A percentile compares a stretch with the other conserved stretches of the same genome.
phyloP scores from a whole-genome alignment of 2,113 vertebrate species.

The Thymallus thymallus region DNA sequence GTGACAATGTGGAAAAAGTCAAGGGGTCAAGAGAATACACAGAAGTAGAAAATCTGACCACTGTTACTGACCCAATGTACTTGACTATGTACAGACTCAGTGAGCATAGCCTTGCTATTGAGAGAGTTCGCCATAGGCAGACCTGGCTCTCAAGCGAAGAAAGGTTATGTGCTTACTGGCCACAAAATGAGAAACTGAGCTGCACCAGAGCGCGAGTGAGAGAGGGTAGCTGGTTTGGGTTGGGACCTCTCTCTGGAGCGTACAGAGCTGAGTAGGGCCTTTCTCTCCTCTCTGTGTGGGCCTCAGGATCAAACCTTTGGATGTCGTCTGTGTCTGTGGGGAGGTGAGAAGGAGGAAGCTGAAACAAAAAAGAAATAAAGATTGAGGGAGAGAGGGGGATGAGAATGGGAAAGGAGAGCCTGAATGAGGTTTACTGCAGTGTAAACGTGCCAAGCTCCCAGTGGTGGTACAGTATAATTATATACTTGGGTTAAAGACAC shows the following conservation, averaged over 20 bases:
- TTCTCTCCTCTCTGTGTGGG: conserved; percentile 10
- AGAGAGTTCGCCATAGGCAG: too few relatives aligned
- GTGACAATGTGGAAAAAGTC: too few relatives aligned
- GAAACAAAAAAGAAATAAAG: conserved; percentile 17
- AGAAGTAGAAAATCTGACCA: too few relatives aligned
- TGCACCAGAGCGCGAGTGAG: background rate
- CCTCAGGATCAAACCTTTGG: background rate
- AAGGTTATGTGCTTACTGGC: background rate
- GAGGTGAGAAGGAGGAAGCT: background rate
- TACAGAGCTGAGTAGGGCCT: conserved; percentile 33
- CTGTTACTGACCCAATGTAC: too few relatives aligned
- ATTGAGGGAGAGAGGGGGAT: background rate
- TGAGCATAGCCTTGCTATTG: too few relatives aligned
- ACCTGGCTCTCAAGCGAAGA: too few relatives aligned
- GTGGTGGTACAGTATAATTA: too few relatives aligned
- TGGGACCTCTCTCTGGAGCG: conserved; percentile 43
- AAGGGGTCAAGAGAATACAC: too few relatives aligned
- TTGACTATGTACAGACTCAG: too few relatives aligned
- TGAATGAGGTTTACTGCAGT: conserved; percentile 3
- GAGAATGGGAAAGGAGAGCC: conserved; percentile 14
- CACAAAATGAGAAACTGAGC: too few relatives aligned
- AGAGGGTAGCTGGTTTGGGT: conserved; percentile 50
- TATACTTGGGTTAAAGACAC: too few relatives aligned
- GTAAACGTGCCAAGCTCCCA: too few relatives aligned
- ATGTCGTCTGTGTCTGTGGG: conserved; percentile 8